phyloP scores from a whole-genome alignment of 2,888 invertebrate genomes.

The Philonicus albiceps region DNA sequence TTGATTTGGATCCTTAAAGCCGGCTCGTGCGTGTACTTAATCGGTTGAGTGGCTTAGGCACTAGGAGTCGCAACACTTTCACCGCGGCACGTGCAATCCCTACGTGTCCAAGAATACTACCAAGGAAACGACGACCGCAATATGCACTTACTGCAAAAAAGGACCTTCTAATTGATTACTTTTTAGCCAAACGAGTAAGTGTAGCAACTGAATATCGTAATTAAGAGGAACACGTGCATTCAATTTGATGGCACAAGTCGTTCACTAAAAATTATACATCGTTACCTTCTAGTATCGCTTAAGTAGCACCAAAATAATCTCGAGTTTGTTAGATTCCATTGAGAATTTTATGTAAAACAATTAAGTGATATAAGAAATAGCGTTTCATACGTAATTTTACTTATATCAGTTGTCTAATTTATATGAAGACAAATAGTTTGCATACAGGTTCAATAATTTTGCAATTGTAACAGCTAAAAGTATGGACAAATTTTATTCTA shows the following conservation, averaged over 20 bases:
- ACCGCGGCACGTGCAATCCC: constrained; percentile 21
- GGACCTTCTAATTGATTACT: neutral
- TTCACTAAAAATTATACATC: neutral
- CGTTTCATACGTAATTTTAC: too few species aligned
- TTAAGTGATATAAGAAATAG: too few species aligned
- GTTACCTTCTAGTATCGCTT: neutral
- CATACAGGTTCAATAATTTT: too few species aligned
- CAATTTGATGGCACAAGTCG: constrained; percentile 18
- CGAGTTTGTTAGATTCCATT: too few species aligned
- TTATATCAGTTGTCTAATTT: too few species aligned
- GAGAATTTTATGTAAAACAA: too few species aligned
- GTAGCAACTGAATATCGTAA: neutral
- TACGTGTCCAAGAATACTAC: neutral
- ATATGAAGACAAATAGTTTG: too few species aligned
- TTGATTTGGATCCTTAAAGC: neutral
- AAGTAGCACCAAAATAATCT: neutral
- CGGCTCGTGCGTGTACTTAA: neutral
- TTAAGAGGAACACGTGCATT: constrained; percentile 18
- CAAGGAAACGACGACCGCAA: neutral
- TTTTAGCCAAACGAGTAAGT: neutral
- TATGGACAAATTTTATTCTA: too few species aligned
- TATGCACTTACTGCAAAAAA: neutral
- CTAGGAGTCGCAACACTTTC: neutral
- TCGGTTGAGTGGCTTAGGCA: neutral
- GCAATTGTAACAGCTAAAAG: too few species aligned